Evolutionary conservation across 92 coral and sea anemone genomes (phyloP), one percentile per base, ranked within the genome.

Genomic region (Pocillopora meandrina): DNA sequence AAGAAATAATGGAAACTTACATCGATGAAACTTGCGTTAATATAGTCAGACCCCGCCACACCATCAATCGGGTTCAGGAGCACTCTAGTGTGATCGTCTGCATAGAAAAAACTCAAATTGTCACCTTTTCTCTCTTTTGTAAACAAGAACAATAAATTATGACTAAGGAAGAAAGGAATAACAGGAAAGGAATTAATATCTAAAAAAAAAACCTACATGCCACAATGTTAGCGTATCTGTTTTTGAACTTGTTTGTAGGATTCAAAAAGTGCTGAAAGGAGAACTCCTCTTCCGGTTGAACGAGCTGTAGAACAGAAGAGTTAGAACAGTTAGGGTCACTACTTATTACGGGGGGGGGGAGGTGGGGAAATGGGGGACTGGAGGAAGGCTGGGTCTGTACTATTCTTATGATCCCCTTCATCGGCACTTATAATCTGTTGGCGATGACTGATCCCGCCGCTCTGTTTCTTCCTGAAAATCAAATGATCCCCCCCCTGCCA

Each of bases 141-240:
- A 26, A 26, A 26, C 31, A 26, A 26, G 31, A 26, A 26, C 31
- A 26, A 26, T 26, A 26, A 26, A 26, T 26, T 26, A 26, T 26
- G 31, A 26, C 31, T 26, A 26, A 26, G 0, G 31, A 26, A 26
- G 31, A 26, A 26, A 26, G 31, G 31, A 26, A 26, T 26, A 26
- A 26, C 31, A 26, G 31, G 31, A 26, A 26, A 26, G 1, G 16
- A 26, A 6, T 2, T 1, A 9, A n/a, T 8, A 1, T 57, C 3
- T 4, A 0, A 18, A 55, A 8, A 49, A 59, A 15, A 20, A n/a
- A 92, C 99, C 87, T 80, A 97, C 99, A 97, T 57, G 99, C 92
- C 36, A 97, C 94, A 63, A 97, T 93, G 84, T 97, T 95, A 68
- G 98, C 98, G 82, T 97, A 97, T 95, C 99, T 91, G 94, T 97